Evolutionary conservation across 2,797 vertebrate species (phyloP).

Genomic region (Vultur gryphus): DNA sequence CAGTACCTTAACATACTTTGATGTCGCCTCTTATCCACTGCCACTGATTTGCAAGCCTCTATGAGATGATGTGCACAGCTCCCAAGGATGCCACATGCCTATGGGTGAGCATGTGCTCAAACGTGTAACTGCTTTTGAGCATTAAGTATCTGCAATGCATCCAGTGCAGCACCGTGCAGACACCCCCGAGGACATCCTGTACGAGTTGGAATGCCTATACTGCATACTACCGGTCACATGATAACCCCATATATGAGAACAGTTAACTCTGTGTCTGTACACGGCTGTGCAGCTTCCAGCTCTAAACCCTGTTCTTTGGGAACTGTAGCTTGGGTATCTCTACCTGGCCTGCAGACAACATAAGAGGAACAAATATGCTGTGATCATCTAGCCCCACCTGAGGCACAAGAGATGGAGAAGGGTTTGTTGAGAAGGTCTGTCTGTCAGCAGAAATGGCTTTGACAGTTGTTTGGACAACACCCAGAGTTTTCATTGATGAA

Average conservation of each 20-base stretch:
- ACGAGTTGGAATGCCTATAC: not conserved
- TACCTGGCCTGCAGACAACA: not conserved
- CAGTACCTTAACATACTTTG: not conserved
- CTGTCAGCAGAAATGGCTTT: not conserved
- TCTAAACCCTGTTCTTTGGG: not conserved
- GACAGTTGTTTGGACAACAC: not conserved
- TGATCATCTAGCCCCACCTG: not conserved
- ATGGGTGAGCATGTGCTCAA: not conserved
- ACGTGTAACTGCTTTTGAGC: not conserved
- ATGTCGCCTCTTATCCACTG: not conserved
- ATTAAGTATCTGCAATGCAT: not conserved
- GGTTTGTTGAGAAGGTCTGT: not conserved
- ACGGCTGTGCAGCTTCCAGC: not conserved
- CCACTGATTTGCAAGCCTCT: not conserved
- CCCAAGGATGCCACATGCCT: not conserved
- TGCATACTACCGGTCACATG: too few relatives aligned
- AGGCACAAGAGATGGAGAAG: not conserved
- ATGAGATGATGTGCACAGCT: not conserved
- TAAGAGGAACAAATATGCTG: not conserved
- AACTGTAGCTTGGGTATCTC: not conserved
- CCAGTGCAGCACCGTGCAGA: not conserved
- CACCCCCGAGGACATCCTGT: accelerated
- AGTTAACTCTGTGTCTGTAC: not conserved
- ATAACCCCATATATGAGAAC: not conserved
- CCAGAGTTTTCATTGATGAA: not conserved